A percentile compares a stretch with the other conserved stretches of the same genome.
These are phyloP conservation scores for Daphoenositta chrysoptera DNA, from an alignment of 2,113 vertebrate genomes.

Conservation along the genomic window DNA sequence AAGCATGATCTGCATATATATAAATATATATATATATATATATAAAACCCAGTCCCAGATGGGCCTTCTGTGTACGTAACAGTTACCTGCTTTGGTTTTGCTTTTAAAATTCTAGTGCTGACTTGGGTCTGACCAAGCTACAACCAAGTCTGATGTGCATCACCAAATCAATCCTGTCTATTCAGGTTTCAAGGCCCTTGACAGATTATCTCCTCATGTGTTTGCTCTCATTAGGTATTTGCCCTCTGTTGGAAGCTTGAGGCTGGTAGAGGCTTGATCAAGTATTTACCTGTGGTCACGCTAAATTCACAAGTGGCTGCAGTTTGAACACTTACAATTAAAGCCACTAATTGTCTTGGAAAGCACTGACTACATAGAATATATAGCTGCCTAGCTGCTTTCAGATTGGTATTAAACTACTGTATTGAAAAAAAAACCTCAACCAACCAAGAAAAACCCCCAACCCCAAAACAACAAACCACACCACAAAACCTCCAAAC, in stretches of 20 bases:
- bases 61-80: neutral
- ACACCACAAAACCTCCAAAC: neutral
- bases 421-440: neutral
- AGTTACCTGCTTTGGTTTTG: neutral
- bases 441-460: neutral
- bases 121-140: neutral
- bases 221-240: neutral
- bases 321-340: neutral
- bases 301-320: neutral
- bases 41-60: neutral
- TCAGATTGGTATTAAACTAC: neutral
- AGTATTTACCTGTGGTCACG: neutral
- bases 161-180: neutral
- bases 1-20: neutral
- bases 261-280: neutral
- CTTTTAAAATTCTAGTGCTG: neutral
- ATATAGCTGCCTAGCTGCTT: neutral
- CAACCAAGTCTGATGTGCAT: neutral
- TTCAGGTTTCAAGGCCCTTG: neutral
- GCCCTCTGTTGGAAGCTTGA: neutral
- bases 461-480: neutral
- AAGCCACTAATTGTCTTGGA: neutral
- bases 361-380: neutral
- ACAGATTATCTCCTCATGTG: neutral
- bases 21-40: neutral